These are phyloP conservation scores for Luperina testacea DNA, from an alignment of 2,888 invertebrate species.

Conservation along the genomic window DNA sequence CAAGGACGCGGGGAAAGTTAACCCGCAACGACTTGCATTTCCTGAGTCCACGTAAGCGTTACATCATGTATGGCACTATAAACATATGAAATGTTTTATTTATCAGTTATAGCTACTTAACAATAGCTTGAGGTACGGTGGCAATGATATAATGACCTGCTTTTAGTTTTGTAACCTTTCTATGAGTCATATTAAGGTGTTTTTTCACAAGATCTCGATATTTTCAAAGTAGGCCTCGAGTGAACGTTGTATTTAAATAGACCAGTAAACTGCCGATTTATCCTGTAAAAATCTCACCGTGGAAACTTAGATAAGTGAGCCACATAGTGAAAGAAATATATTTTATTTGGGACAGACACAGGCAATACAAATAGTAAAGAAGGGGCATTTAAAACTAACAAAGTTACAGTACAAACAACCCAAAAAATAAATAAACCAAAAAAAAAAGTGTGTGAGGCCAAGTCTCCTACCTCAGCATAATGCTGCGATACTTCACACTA, in stretches of 20 bases:
- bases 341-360: no score
- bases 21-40: slow-evolving; percentile 43
- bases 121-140: neutral
- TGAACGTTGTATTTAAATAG: neutral
- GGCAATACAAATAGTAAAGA: no score
- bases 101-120: slow-evolving; percentile 46
- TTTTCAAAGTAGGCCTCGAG: neutral
- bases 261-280: neutral
- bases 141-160: slow-evolving; percentile 29
- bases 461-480: no score
- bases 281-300: no score
- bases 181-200: neutral
- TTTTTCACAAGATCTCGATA: neutral
- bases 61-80: slow-evolving; percentile 21
- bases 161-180: slow-evolving; percentile 7
- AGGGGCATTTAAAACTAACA: no score
- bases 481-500: no score
- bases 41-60: slow-evolving; percentile 47
- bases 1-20: slow-evolving; percentile 60
- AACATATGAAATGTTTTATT: slow-evolving; percentile 59
- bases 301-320: no score
- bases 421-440: no score
- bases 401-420: no score
- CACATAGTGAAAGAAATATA: no score
- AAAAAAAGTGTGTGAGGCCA: no score